Evolutionary conservation across 2,113 vertebrate genomes (phyloP), one percentile per base, ranked within the genome.

Genomic region (Petrocephalus zakoni): DNA sequence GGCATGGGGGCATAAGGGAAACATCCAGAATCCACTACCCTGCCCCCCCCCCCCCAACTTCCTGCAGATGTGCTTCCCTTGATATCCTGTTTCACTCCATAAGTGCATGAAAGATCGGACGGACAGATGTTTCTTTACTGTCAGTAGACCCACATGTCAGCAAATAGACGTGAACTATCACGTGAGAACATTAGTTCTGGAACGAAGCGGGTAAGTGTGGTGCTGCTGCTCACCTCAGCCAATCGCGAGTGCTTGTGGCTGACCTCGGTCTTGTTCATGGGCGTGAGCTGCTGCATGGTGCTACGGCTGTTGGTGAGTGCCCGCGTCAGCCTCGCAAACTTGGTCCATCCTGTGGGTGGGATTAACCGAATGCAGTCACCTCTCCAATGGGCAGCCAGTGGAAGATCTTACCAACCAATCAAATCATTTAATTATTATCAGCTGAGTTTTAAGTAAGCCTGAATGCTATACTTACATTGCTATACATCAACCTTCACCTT

Each of bases 241-340:
- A 99, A 90, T 84, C 97, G 93, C 83, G 97, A 98, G 90, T 97
- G 98, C 85, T 99, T 99, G 91, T 97, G 97, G 92, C 95, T 97
- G 93, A 98, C 96, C 88, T 99, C 98, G 0, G 96, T 96, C 92
- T 97, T 98, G 96, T 97, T 97, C 91, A 99, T 97, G 1, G 98
- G 97, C 0, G 97, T 96, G 34, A 98, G 95, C 93, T 99, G 97
- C 95, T 99, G 98, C 94, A 97, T 93, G 2, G 97, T 96, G 90
- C 96, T 97, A 51, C 97, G 96, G 94, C 97, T 99, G 94, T 97
- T 98, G 61, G 98, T 99, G 93, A 99, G 94, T 4, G 98, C 98
- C 37, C 98, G 95, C 0, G 98, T 99, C 93, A 99, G 94, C 51
- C 98, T 96, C 0, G 98, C 98, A 95, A 99, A 99, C 95, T 99